Percentiles rank a stretch among this genome's conserved stretches.
Evolutionary conservation across 2,888 invertebrate genomes (phyloP).

Genomic region (Chymomyza caudatula): DNA sequence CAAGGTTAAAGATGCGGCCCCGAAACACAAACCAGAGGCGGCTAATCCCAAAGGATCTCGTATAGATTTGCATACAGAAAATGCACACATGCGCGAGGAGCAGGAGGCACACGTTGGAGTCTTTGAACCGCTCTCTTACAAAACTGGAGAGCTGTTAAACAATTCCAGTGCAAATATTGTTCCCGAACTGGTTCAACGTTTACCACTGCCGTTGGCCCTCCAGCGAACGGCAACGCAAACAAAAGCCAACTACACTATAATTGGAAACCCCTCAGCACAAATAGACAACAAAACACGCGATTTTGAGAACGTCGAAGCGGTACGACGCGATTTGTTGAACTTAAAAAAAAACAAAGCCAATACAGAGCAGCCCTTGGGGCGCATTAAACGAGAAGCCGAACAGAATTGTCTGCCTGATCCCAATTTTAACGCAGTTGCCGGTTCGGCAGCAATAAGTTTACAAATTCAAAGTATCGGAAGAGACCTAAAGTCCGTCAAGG

Average conservation of each 20-base stretch:
- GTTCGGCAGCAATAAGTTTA: slow-evolving; percentile 31
- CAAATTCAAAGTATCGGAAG: slow-evolving; percentile 71
- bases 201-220: slow-evolving; percentile 72
- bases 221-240: slow-evolving; percentile 41
- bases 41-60: slow-evolving; percentile 47
- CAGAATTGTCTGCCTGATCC: slow-evolving; percentile 66
- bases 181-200: slow-evolving; percentile 46
- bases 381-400: slow-evolving; percentile 57
- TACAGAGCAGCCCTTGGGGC: slow-evolving; percentile 22
- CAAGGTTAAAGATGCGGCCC: slow-evolving; percentile 7
- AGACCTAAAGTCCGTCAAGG: slow-evolving; percentile 74
- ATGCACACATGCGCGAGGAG: slow-evolving; percentile 51
- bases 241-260: slow-evolving; percentile 35
- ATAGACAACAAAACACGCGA: slow-evolving; percentile 20
- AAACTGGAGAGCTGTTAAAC: slow-evolving; percentile 62
- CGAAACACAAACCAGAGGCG: slow-evolving; percentile 9
- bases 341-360: slow-evolving; percentile 4
- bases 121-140: slow-evolving; percentile 75
- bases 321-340: slow-evolving; percentile 70
- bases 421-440: slow-evolving; percentile 43
- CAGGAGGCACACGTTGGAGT: slow-evolving; percentile 58
- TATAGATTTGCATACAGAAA: slow-evolving; percentile 66
- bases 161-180: slow-evolving; percentile 16
- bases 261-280: slow-evolving; percentile 7
- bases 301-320: slow-evolving; percentile 67